A percentile compares a stretch with the other conserved stretches of the same genome.
Evolutionary conservation across 2,113 vertebrate genomes (phyloP).

Genomic region (Nestor notabilis): DNA sequence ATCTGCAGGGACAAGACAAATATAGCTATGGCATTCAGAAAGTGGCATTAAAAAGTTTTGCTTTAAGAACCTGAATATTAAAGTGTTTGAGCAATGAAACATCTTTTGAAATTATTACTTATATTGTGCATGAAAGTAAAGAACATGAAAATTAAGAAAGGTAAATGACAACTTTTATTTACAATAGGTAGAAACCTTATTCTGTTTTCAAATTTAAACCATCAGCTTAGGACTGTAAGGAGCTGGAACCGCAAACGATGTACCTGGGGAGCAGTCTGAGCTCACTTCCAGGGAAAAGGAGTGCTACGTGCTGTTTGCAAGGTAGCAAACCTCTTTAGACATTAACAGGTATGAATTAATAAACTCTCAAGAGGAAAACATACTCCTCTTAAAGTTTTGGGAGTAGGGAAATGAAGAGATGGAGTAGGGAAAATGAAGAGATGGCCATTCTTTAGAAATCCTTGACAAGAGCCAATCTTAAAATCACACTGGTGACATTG

Average conservation of each 20-base stretch:
- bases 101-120: background rate
- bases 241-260: background rate
- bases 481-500: background rate
- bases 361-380: background rate
- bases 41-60: background rate
- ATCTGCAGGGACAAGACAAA: background rate
- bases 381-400: background rate
- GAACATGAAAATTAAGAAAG: background rate
- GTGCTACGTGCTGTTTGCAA: background rate
- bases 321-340: background rate
- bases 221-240: background rate
- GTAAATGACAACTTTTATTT: background rate
- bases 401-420: background rate
- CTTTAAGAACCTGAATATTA: background rate
- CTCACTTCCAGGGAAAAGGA: background rate
- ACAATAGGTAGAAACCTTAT: background rate
- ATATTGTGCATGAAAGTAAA: background rate
- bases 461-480: background rate
- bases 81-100: background rate
- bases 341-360: background rate
- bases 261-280: background rate
- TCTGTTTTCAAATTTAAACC: background rate
- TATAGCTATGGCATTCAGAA: background rate
- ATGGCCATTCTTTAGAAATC: background rate
- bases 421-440: background rate